Evolutionary conservation across 2,797 vertebrate species (phyloP).

Genomic region (Lutjanus argentimaculatus): DNA sequence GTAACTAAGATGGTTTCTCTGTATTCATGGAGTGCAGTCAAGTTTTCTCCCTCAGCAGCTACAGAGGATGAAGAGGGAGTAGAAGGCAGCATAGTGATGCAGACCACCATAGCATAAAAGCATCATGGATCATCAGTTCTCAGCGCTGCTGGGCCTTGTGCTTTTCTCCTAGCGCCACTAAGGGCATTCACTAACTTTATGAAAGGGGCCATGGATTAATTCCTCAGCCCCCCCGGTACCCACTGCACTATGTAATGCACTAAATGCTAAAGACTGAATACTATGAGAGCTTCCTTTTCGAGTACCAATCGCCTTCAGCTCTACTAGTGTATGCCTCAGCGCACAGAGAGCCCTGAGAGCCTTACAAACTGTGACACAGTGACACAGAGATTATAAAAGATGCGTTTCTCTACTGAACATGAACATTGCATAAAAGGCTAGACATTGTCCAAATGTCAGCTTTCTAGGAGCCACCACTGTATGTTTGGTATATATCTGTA

Average conservation of each 20-base stretch:
- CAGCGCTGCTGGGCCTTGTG: constrained; percentile 61
- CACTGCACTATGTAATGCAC: constrained; percentile 82
- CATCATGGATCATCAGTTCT: constrained; percentile 84
- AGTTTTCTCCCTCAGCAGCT: constrained; percentile 49
- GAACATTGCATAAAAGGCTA: constrained; percentile 35
- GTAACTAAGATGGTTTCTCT: constrained; percentile 29
- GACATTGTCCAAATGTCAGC: constrained; percentile 39
- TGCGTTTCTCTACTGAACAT: constrained; percentile 40
- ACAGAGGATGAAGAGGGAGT: constrained; percentile 42
- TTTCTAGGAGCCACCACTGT: constrained; percentile 5
- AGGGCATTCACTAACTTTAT: constrained; percentile 76
- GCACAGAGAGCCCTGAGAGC: constrained; percentile 67
- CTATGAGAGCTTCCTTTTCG: constrained; percentile 74
- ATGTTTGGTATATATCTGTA: constrained; percentile 24
- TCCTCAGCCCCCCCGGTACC: constrained; percentile 62
- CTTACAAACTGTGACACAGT: constrained; percentile 66
- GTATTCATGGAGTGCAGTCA: constrained; percentile 53
- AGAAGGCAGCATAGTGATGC: constrained; percentile 59
- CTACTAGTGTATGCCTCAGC: constrained; percentile 64
- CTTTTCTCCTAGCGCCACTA: constrained; percentile 76
- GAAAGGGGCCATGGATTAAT: constrained; percentile 68
- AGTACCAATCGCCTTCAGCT: constrained; percentile 64
- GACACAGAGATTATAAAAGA: constrained; percentile 70
- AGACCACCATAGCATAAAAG: constrained; percentile 69
- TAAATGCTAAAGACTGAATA: constrained; percentile 80